Conservation (phyloP, 2,797 vertebrate genomes). For the Vespertilio murinus region DNA sequence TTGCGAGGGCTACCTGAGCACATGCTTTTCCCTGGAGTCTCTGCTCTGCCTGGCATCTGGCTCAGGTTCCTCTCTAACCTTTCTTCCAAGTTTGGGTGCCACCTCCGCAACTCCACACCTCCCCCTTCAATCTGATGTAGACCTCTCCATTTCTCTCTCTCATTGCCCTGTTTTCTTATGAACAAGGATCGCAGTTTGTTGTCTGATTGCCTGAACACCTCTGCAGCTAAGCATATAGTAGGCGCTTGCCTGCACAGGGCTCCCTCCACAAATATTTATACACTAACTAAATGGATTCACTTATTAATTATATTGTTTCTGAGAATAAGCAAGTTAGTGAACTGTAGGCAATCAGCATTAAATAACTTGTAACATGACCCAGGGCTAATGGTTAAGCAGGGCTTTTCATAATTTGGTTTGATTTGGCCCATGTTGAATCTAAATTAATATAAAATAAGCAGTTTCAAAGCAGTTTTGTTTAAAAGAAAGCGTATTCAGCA, state of each 20-base stretch:
- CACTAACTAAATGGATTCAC: not conserved
- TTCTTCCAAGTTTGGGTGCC: not conserved
- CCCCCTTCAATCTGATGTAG: not conserved
- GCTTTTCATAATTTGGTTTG: conserved; percentile 16
- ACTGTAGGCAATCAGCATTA: not conserved
- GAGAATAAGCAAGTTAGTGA: not conserved
- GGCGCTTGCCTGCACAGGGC: not conserved
- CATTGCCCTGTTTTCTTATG: not conserved
- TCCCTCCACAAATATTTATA: not conserved
- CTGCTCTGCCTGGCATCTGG: not conserved
- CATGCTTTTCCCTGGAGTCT: not conserved
- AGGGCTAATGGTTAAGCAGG: not conserved
- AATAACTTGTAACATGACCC: not conserved
- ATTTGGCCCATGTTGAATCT: not conserved
- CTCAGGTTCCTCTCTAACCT: not conserved
- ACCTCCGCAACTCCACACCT: not conserved
- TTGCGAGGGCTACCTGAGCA: not conserved
- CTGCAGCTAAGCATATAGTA: not conserved
- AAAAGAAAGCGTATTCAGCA: conserved; percentile 4
- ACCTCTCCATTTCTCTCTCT: not conserved
- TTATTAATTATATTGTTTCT: not conserved
- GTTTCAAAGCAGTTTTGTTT: conserved; percentile 10
- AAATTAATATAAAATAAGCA: not conserved
- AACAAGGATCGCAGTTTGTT: not conserved
- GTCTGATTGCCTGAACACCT: not conserved